These are phyloP conservation scores for Spodoptera exigua DNA, from an alignment of 2,888 invertebrate genomes.

Conservation along the genomic window DNA sequence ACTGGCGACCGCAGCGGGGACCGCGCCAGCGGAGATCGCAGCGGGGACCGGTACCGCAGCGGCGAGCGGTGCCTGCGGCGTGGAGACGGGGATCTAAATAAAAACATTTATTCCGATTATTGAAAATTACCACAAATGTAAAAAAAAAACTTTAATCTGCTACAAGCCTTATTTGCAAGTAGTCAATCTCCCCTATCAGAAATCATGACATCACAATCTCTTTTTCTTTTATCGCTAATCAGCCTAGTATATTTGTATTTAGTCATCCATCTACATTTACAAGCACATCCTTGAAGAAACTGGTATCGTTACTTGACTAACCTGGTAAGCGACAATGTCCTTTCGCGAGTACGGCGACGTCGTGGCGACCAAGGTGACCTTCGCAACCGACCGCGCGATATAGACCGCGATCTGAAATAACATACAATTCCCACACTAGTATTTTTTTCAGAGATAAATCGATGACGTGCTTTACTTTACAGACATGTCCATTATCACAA, in stretches of 20 bases:
- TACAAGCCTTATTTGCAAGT: background rate
- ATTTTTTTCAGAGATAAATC: no score
- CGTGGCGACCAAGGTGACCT: constrained; percentile 85
- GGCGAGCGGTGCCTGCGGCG: constrained; percentile 87
- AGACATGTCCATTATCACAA: no score
- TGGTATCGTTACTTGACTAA: constrained; percentile 47
- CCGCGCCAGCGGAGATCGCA: constrained; percentile 70
- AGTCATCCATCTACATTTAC: no score
- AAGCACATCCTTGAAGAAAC: background rate
- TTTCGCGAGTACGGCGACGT: constrained; percentile 79
- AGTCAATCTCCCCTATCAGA: no score
- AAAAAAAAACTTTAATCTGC: background rate
- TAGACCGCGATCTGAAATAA: constrained; percentile 90
- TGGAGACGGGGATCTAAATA: constrained; percentile 80
- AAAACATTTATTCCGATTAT: background rate
- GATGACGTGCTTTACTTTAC: no score
- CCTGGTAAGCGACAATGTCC: constrained; percentile 82
- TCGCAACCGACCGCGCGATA: constrained; percentile 89
- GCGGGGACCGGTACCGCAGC: constrained; percentile 62
- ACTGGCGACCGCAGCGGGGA: constrained; percentile 63
- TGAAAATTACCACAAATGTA: background rate
- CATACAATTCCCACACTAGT: no score
- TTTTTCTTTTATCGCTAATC: background rate
- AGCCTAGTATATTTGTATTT: background rate
- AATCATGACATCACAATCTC: background rate